These are phyloP conservation scores for Mizuhopecten yessoensis DNA, from an alignment of 1,140 invertebrate species.

Conservation along the genomic window DNA sequence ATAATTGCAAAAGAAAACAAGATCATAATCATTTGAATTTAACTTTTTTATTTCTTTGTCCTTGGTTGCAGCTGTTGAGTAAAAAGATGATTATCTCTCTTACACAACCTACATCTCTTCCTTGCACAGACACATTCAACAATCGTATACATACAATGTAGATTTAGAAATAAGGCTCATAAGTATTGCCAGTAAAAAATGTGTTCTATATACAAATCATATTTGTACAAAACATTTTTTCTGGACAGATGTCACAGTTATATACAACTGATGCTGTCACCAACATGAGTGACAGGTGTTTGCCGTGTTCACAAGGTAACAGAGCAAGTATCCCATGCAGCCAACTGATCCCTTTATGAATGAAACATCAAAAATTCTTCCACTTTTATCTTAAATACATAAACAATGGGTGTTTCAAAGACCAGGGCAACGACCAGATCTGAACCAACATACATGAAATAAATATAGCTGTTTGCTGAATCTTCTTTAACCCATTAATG, in stretches of 20 bases:
- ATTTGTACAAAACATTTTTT: slow-evolving; percentile 9
- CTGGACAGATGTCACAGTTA: neutral
- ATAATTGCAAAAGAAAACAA: neutral
- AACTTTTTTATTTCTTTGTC: neutral
- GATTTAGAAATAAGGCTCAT: neutral
- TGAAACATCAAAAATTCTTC: too few relatives aligned
- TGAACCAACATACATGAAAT: too few relatives aligned
- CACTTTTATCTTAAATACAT: too few relatives aligned
- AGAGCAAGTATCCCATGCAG: too few relatives aligned
- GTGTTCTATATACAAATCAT: neutral
- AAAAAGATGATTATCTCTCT: neutral
- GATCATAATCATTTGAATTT: neutral
- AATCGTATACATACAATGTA: neutral
- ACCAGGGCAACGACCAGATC: too few relatives aligned
- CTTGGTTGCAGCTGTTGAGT: slow-evolving; percentile 14
- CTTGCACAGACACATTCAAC: too few relatives aligned
- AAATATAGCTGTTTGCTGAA: too few relatives aligned
- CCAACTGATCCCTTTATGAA: too few relatives aligned
- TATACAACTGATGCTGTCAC: neutral
- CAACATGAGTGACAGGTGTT: neutral
- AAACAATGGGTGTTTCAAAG: too few relatives aligned
- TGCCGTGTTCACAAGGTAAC: too few relatives aligned
- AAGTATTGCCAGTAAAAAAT: neutral
- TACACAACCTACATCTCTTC: neutral
- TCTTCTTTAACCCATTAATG: too few relatives aligned